phyloP scores from a whole-genome alignment of 2,113 vertebrate genomes.

The Erpornis zantholeuca region DNA sequence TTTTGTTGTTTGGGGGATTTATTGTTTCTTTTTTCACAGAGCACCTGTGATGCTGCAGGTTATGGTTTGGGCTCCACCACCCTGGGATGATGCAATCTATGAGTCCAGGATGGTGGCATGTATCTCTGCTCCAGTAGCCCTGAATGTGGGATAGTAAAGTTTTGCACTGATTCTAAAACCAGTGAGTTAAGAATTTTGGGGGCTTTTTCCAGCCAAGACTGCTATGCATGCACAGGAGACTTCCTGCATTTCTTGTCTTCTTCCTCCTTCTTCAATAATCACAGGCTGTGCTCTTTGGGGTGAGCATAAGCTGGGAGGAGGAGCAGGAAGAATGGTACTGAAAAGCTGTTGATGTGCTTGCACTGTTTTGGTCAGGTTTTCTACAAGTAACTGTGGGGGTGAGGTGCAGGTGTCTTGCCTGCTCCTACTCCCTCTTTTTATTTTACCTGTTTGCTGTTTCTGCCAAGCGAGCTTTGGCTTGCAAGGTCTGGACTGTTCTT shows the following conservation, averaged over 20 bases:
- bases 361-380: background rate
- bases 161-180: background rate
- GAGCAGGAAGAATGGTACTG: background rate
- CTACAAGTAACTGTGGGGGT: background rate
- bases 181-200: background rate
- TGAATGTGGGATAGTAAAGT: background rate
- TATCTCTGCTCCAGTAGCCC: background rate
- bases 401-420: background rate
- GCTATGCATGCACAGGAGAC: background rate
- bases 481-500: background rate
- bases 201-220: background rate
- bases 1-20: too few species aligned
- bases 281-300: background rate
- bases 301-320: background rate
- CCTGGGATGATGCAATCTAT: background rate
- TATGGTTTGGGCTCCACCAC: background rate
- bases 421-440: background rate
- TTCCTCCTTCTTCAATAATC: background rate
- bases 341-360: background rate
- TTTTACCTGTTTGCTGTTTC: background rate
- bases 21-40: background rate
- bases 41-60: background rate
- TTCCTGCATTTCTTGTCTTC: background rate
- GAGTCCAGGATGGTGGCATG: background rate
- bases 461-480: background rate